These are phyloP conservation scores for Poecilia picta DNA, from an alignment of 2,797 vertebrate genomes.

Conservation along the genomic window DNA sequence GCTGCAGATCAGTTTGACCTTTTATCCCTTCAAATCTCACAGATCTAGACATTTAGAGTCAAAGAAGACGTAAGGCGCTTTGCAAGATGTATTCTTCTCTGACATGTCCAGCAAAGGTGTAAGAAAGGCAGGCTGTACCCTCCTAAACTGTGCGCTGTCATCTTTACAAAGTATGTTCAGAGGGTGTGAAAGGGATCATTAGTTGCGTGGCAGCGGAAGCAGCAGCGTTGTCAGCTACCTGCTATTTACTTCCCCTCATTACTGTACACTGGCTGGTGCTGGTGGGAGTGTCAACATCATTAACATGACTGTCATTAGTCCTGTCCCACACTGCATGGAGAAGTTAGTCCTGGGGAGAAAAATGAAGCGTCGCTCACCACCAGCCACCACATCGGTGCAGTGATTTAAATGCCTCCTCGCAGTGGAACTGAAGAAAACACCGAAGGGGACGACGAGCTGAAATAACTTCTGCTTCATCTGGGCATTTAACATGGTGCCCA, in stretches of 20 bases:
- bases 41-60: slow-evolving; percentile 29
- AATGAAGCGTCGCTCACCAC: slow-evolving; percentile 71
- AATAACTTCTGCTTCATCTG: slow-evolving; percentile 19
- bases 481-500: background rate
- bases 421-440: slow-evolving; percentile 27
- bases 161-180: slow-evolving; percentile 77
- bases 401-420: slow-evolving; percentile 37
- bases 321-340: slow-evolving; percentile 74
- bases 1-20: background rate
- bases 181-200: slow-evolving; percentile 76
- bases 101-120: slow-evolving; percentile 66
- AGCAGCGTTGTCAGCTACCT: slow-evolving; percentile 75
- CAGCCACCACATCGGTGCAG: slow-evolving; percentile 45
- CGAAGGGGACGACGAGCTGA: slow-evolving; percentile 19
- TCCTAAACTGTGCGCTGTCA: slow-evolving; percentile 73
- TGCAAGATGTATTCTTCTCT: slow-evolving; percentile 52
- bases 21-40: slow-evolving; percentile 7
- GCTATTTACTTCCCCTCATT: slow-evolving; percentile 81
- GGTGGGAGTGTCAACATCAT: slow-evolving; percentile 83
- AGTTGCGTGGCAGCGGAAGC: slow-evolving; percentile 72
- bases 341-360: slow-evolving; percentile 75
- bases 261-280: slow-evolving; percentile 78
- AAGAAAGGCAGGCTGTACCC: slow-evolving; percentile 71
- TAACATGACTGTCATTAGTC: slow-evolving; percentile 84
- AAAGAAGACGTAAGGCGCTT: slow-evolving; percentile 36